Evolutionary conservation across 2,797 vertebrate species (phyloP).

Genomic region (Orestias chungarensis): DNA sequence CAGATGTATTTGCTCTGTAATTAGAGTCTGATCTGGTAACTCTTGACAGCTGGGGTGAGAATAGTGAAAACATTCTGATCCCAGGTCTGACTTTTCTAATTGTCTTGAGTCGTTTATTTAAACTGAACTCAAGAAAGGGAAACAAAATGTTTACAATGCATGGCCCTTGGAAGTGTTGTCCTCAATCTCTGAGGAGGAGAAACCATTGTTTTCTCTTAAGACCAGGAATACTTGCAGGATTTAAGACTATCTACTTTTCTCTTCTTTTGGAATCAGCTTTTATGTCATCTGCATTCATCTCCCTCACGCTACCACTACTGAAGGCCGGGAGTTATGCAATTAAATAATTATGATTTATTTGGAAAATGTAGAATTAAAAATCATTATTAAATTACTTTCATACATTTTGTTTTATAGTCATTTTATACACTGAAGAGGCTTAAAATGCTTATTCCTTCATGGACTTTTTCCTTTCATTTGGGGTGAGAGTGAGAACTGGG

Average conservation of each 20-base stretch:
- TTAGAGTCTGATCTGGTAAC: conserved; percentile 15
- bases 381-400: not conserved
- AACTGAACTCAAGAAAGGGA: conserved; percentile 7
- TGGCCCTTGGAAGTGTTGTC: conserved; percentile 64
- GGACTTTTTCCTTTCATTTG: conserved; percentile 54
- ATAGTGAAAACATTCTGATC: conserved; percentile 4
- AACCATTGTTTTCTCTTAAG: conserved; percentile 50
- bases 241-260: conserved; percentile 52
- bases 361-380: conserved; percentile 18
- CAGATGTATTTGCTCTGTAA: conserved; percentile 4
- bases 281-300: conserved; percentile 51
- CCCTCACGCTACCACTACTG: conserved; percentile 34
- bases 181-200: conserved; percentile 61
- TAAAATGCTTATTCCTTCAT: conserved; percentile 17
- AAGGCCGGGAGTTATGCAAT: conserved; percentile 45
- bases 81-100: conserved; percentile 9
- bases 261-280: conserved; percentile 57
- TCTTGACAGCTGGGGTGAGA: conserved; percentile 14
- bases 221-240: conserved; percentile 7
- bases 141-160: conserved; percentile 20
- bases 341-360: conserved; percentile 59
- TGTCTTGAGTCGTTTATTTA: conserved; percentile 12
- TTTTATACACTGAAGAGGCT: conserved; percentile 18
- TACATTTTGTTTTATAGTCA: conserved; percentile 4
- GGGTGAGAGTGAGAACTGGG: conserved; percentile 68